A percentile compares a stretch with the other conserved stretches of the same genome.
These are phyloP conservation scores for Corella eumyota DNA, from an alignment of 23 tunicate genomes.

Conservation along the genomic window DNA sequence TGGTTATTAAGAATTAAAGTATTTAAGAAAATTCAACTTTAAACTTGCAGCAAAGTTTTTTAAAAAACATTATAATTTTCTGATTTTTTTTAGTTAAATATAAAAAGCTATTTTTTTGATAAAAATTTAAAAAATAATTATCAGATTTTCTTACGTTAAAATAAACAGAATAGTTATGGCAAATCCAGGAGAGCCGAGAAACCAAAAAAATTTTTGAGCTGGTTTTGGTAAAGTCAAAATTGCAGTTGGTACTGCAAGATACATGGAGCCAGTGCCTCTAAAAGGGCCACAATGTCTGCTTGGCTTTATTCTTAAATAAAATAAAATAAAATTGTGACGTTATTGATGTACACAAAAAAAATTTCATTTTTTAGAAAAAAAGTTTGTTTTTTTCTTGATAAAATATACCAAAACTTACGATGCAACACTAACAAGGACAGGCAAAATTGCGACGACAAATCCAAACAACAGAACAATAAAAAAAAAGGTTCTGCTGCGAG, in stretches of 20 bases:
- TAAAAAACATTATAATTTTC: no score
- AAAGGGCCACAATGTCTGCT: conserved; percentile 84
- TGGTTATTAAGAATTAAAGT: no score
- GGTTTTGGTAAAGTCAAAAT: conserved; percentile 21
- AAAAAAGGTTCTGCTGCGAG: conserved; percentile 74
- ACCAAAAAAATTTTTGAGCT: conserved; percentile 47
- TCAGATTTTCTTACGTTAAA: conserved; percentile 27
- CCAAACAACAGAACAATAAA: conserved; percentile 58
- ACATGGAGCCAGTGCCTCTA: conserved; percentile 63
- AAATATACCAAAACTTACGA: conserved; percentile 64
- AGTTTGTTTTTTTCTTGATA: no score
- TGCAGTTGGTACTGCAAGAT: conserved; percentile 22
- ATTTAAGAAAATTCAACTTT: no score
- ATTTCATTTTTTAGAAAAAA: no score
- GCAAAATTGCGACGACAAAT: conserved; percentile 67
- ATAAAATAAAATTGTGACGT: no score
- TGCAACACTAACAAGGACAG: conserved; percentile 65
- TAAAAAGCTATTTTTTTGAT: no score
- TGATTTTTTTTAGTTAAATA: no score
- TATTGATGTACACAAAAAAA: no score
- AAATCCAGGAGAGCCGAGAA: conserved; percentile 71
- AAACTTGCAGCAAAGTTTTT: no score
- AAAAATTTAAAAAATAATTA: no score
- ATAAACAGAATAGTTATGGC: conserved; percentile 44
- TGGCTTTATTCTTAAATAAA: conserved; percentile 52